Percentiles rank a stretch among this genome's conserved stretches.
Conservation (phyloP, 2,888 invertebrate genomes). For the Lasioglossum morio region DNA sequence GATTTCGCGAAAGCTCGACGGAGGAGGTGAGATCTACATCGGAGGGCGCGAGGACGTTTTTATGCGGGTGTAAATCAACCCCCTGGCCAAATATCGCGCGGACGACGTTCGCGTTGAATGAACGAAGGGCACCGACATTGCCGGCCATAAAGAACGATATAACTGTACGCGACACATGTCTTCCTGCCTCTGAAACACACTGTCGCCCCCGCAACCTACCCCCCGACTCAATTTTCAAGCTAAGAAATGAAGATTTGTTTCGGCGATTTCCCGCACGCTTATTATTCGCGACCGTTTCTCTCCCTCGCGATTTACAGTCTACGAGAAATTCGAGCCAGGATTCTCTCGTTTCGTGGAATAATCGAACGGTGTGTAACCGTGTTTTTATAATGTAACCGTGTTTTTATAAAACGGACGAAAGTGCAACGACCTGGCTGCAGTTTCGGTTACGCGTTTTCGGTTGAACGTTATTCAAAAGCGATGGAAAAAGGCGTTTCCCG, state of each 20-base stretch:
- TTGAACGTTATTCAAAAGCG: constrained; percentile 4
- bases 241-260: constrained; percentile 82
- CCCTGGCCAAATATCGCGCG: constrained; percentile 79
- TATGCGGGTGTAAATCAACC: constrained; percentile 83
- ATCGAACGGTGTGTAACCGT: constrained; percentile 3
- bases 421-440: constrained; percentile 7
- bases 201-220: constrained; percentile 55
- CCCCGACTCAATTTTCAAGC: constrained; percentile 34
- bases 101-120: constrained; percentile 67
- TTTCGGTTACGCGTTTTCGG: constrained; percentile 41
- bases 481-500: constrained; percentile 43
- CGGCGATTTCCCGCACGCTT: constrained; percentile 47
- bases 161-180: constrained; percentile 84
- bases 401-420: neutral
- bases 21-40: constrained; percentile 56
- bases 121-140: constrained; percentile 70
- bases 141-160: constrained; percentile 84
- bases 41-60: constrained; percentile 68
- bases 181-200: constrained; percentile 72
- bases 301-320: constrained; percentile 42
- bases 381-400: neutral
- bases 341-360: neutral
- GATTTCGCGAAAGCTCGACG: constrained; percentile 24
- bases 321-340: constrained; percentile 9
- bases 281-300: constrained; percentile 27